Percentiles rank a stretch among this genome's conserved stretches.
Conservation (phyloP, 2,888 invertebrate species). For the Ophion slaviceki region DNA sequence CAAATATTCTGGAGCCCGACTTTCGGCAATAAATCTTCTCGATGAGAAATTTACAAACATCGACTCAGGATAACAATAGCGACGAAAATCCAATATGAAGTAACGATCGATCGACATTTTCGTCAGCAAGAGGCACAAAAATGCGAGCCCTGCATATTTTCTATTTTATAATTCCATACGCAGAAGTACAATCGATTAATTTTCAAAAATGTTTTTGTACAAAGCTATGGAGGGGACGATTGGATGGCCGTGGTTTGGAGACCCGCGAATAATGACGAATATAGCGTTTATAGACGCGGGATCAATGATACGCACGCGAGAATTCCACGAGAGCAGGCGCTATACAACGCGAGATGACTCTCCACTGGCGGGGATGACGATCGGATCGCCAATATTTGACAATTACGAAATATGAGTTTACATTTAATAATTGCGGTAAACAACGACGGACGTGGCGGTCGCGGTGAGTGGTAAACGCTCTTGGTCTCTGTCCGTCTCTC, state of each 20-base stretch:
- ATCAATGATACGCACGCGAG: slow-evolving; percentile 68
- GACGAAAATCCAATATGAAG: too few relatives aligned
- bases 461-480: slow-evolving; percentile 75
- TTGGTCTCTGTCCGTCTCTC: slow-evolving; percentile 54
- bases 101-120: too few relatives aligned
- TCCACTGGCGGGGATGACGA: slow-evolving; percentile 62
- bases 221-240: too few relatives aligned
- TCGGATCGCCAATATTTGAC: slow-evolving; percentile 82
- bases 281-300: slow-evolving; percentile 34
- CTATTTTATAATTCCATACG: too few relatives aligned
- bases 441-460: slow-evolving; percentile 77
- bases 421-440: slow-evolving; percentile 83
- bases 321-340: slow-evolving; percentile 26
- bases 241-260: not conserved
- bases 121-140: too few relatives aligned
- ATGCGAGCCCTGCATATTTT: too few relatives aligned
- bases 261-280: slow-evolving; percentile 72
- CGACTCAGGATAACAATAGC: too few relatives aligned
- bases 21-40: too few relatives aligned
- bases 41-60: too few relatives aligned
- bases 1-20: too few relatives aligned
- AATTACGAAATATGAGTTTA: slow-evolving; percentile 83
- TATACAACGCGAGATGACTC: slow-evolving; percentile 63
- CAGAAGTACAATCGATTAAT: too few relatives aligned
- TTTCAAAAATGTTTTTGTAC: too few relatives aligned